phyloP scores from a whole-genome alignment of 1,140 invertebrate genomes.

The Drosophila nikananu region DNA sequence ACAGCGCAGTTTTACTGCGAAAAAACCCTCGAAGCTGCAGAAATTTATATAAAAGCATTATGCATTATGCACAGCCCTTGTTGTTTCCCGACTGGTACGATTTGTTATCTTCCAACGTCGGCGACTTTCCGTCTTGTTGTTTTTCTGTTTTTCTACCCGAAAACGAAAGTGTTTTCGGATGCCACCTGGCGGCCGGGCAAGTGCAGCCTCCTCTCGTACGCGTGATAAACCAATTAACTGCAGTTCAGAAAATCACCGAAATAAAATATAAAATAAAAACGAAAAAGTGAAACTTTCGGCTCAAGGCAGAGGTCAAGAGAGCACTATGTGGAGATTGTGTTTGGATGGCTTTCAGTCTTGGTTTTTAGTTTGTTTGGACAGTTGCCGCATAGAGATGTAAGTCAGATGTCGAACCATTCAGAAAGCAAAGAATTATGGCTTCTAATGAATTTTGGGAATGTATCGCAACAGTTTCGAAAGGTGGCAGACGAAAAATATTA shows the following conservation, averaged over 20 bases:
- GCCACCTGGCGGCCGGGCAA: slow-evolving; percentile 47
- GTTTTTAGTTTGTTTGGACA: slow-evolving; percentile 28
- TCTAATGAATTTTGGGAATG: slow-evolving; percentile 15
- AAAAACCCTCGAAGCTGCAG: slow-evolving; percentile 24
- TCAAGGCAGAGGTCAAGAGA: slow-evolving; percentile 33
- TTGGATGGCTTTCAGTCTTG: slow-evolving; percentile 10
- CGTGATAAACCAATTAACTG: slow-evolving; percentile 80
- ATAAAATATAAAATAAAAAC: slow-evolving; percentile 21
- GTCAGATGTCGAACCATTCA: slow-evolving; percentile 33
- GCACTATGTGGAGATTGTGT: slow-evolving; percentile 3
- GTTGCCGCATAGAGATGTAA: slow-evolving; percentile 12
- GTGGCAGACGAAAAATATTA: not conserved
- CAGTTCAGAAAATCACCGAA: slow-evolving; percentile 33
- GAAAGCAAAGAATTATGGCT: slow-evolving; percentile 4
- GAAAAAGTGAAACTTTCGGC: slow-evolving; percentile 66
- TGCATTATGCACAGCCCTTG: slow-evolving; percentile 32
- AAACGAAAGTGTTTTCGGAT: slow-evolving; percentile 78
- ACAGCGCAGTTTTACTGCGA: slow-evolving; percentile 5
- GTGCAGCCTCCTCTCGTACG: slow-evolving; percentile 66
- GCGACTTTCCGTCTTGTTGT: slow-evolving; percentile 48
- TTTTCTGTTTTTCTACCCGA: slow-evolving; percentile 18
- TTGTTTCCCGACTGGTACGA: slow-evolving; percentile 34
- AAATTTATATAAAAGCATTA: slow-evolving; percentile 39
- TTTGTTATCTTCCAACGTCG: slow-evolving; percentile 26
- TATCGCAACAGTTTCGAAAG: not conserved